Conservation (phyloP, 2,888 invertebrate genomes). For the Noctua janthe region DNA sequence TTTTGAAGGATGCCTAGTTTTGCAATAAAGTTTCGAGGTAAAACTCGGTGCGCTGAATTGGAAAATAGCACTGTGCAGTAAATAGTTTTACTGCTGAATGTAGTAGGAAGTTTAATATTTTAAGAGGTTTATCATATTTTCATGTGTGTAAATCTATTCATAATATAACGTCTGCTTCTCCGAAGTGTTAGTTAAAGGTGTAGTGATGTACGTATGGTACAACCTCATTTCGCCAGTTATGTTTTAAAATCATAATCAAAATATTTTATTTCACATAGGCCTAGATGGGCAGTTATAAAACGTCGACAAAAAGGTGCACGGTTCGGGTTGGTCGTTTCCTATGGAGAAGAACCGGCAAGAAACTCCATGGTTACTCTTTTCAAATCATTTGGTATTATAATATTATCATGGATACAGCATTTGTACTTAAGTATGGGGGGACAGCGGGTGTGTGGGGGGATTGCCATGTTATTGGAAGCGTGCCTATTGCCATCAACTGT, state of each 20-base stretch:
- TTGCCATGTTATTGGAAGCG: not conserved
- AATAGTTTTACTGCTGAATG: slow-evolving; percentile 5
- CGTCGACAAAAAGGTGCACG: too few relatives aligned
- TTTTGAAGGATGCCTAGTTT: slow-evolving; percentile 17
- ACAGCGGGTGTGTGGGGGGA: too few relatives aligned
- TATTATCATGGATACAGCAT: too few relatives aligned
- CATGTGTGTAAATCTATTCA: not conserved
- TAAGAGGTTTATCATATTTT: not conserved
- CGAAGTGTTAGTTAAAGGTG: not conserved
- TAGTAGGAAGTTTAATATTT: not conserved
- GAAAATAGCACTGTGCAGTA: slow-evolving; percentile 4
- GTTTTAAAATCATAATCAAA: not conserved
- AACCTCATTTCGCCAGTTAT: not conserved
- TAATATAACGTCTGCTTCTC: not conserved
- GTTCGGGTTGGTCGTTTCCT: too few relatives aligned
- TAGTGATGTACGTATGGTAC: not conserved
- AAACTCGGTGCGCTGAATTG: slow-evolving; percentile 13
- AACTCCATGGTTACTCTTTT: too few relatives aligned
- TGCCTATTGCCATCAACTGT: not conserved
- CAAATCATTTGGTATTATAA: too few relatives aligned
- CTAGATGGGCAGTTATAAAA: too few relatives aligned
- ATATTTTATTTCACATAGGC: too few relatives aligned
- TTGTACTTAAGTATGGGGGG: too few relatives aligned
- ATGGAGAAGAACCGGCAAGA: too few relatives aligned
- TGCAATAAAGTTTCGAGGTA: slow-evolving; percentile 28